A percentile compares a stretch with the other conserved stretches of the same genome.
Evolutionary conservation across 2,113 vertebrate genomes (phyloP).

Genomic region (Ellobius talpinus): DNA sequence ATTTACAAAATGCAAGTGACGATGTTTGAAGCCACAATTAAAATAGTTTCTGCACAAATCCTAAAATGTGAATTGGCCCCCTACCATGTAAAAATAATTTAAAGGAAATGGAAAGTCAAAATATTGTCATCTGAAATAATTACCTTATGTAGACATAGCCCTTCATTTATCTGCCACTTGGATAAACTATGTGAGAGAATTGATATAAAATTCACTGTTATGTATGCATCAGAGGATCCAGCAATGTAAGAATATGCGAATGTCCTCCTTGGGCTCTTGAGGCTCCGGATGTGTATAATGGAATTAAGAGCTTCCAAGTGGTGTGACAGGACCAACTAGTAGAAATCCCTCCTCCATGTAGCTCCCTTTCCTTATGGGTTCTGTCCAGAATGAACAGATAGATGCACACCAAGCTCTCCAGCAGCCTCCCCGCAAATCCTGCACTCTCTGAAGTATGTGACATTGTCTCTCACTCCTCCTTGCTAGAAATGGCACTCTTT

Average conservation of each 20-base stretch:
- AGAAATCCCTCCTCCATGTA: neutral
- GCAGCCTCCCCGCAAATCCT: fast-evolving
- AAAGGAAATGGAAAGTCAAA: conserved; percentile 76
- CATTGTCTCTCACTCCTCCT: fast-evolving
- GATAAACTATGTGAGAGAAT: neutral
- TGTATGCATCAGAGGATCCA: neutral
- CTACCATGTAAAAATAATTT: conserved; percentile 76
- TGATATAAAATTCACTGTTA: conserved; percentile 18
- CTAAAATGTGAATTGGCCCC: conserved; percentile 66
- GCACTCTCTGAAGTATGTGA: neutral
- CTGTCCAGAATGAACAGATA: neutral
- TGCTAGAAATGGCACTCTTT: neutral
- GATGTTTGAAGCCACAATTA: conserved; percentile 63
- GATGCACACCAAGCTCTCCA: neutral
- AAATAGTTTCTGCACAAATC: conserved; percentile 61
- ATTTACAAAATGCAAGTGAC: neutral
- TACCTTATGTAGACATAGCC: conserved; percentile 52
- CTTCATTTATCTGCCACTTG: conserved; percentile 58
- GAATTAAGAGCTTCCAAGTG: neutral
- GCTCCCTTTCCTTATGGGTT: neutral
- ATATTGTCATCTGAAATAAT: conserved; percentile 75
- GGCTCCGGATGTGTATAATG: neutral
- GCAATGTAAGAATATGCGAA: neutral
- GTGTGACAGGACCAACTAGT: neutral
- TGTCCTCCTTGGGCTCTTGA: neutral